Base-by-base conservation (phyloP, 1,140 invertebrate species). In the Temnothorax curvispinosus region DNA sequence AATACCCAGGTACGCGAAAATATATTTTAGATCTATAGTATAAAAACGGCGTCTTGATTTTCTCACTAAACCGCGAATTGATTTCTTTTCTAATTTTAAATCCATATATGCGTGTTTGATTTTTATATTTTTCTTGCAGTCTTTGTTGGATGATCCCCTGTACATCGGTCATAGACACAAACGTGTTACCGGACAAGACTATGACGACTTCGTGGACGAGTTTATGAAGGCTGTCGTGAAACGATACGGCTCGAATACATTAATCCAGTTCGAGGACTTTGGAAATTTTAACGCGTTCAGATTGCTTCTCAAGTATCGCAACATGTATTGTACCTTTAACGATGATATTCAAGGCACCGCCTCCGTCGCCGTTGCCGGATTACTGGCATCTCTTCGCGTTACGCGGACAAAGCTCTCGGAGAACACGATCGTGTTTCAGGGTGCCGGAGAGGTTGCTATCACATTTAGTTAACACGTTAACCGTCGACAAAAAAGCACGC, bases 221-320 rank as follows among this genome's bases (percentile, higher is more conserved):
- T 99, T 99, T 94, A 99, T 99, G 98, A 93, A 97, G 65, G 98
- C 99, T 0, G 97, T 97, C 21, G 97, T 99, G 0, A 96, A 97
- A 84, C 96, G 98, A 88, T 99, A 97, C 92, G 98, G 98, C 0
- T 97, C 97, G 92, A 98, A 97, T 92, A 97, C 97, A 52, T 95
- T 98, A 7, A 98, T 98, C 72, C 97, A 99, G 95, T 99, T 99
- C 95, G 99, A 99, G 96, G 99, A 99, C 95, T 99, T 99, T 94
- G 99, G 97, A 7, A 99, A 99, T 89, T 95, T 97, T 0, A 99
- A 99, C 95, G 98, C 99, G 5, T 99, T 99, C 95, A 96, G 97
- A 15, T 96, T 99, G 50, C 95, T 99, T 76, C 97, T 97, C 84
- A 98, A 98, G 93, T 99, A 99, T 95, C 96, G 98, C 21, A 95